A percentile compares a stretch with the other conserved stretches of the same genome.
These are phyloP conservation scores for Centropyge bicolor DNA, from an alignment of 2,797 vertebrate species.

Conservation along the genomic window DNA sequence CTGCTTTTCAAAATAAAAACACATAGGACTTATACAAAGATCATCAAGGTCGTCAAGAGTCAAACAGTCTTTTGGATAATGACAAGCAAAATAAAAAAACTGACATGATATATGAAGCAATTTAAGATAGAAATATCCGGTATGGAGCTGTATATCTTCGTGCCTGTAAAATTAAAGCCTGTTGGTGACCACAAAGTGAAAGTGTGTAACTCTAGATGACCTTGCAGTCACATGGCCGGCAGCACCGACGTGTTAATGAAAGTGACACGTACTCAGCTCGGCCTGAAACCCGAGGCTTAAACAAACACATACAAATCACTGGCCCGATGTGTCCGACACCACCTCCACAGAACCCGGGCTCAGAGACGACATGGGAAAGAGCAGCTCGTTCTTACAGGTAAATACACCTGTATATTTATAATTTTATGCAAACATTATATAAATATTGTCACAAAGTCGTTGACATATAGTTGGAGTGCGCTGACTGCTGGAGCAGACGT, in stretches of 20 bases:
- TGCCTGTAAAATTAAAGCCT: slow-evolving; percentile 42
- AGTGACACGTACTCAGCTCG: slow-evolving; percentile 69
- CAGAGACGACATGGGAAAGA: slow-evolving; percentile 37
- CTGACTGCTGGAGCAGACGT: slow-evolving; percentile 53
- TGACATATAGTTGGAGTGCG: slow-evolving; percentile 74
- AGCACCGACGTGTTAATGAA: slow-evolving; percentile 76
- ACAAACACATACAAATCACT: slow-evolving; percentile 79
- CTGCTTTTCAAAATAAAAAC: slow-evolving; percentile 17
- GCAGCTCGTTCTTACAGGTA: slow-evolving; percentile 66
- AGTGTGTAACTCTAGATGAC: slow-evolving; percentile 66
- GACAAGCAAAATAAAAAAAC: not conserved
- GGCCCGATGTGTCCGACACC: slow-evolving; percentile 52
- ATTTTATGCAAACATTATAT: slow-evolving; percentile 77
- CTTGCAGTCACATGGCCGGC: slow-evolving; percentile 61
- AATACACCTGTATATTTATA: slow-evolving; percentile 83
- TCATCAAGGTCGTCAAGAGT: not conserved
- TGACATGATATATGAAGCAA: not conserved
- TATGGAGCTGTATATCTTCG: slow-evolving; percentile 13
- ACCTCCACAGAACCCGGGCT: slow-evolving; percentile 54
- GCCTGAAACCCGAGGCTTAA: slow-evolving; percentile 74
- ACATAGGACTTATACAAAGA: not conserved
- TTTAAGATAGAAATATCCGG: not conserved
- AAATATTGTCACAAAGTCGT: slow-evolving; percentile 74
- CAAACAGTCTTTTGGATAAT: not conserved
- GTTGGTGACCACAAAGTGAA: slow-evolving; percentile 44